These are phyloP conservation scores for Dioctria rufipes DNA, from an alignment of 2,888 invertebrate genomes.

Conservation along the genomic window DNA sequence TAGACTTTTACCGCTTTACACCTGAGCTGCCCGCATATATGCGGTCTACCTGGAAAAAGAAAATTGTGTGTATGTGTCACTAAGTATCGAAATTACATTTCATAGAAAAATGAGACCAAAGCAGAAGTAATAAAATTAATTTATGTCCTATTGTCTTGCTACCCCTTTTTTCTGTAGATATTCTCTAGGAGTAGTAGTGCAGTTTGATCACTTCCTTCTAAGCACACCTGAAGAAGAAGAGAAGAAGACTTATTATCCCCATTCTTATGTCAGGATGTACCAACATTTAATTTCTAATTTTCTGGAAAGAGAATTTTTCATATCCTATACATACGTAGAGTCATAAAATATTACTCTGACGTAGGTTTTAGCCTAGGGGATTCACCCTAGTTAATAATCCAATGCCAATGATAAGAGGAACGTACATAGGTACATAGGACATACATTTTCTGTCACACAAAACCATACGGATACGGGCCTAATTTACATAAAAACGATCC, in stretches of 20 bases:
- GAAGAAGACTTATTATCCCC: background rate
- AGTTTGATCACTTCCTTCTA: background rate
- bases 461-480: conserved; percentile 37
- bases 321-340: too few species aligned
- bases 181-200: conserved; percentile 11
- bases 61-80: too few species aligned
- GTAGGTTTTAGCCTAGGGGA: conserved; percentile 18
- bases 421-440: background rate
- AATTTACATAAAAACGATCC: conserved; percentile 42
- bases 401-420: conserved; percentile 42
- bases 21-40: conserved; percentile 32
- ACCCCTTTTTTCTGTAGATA: conserved; percentile 28
- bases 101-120: background rate
- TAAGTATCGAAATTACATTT: background rate
- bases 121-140: background rate
- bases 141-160: conserved; percentile 39
- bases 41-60: conserved; percentile 17
- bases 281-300: background rate
- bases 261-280: background rate
- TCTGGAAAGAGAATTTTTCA: background rate
- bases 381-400: conserved; percentile 37
- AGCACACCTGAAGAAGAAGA: conserved; percentile 13
- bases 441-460: conserved; percentile 22
- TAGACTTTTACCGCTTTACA: conserved; percentile 29
- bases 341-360: background rate